Base-by-base conservation (phyloP, 2,888 invertebrate genomes). In the Alloscopus bannaensis region DNA sequence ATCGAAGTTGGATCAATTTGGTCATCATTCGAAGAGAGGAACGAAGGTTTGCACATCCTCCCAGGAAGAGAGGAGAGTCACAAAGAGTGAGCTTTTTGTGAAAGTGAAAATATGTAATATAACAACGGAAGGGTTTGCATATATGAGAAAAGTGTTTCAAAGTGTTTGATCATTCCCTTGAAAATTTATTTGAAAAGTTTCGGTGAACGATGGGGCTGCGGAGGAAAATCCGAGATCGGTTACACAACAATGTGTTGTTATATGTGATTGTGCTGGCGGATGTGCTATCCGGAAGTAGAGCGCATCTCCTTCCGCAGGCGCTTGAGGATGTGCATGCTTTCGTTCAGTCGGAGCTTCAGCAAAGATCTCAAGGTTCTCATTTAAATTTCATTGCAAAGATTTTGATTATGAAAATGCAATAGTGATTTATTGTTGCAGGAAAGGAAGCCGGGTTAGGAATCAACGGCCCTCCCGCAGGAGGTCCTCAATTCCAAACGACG, bases 251-350 rank as follows among this genome's bases (percentile, higher is more conserved):
- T 20, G 20, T 24, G 55, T 8, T 55, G 8, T 52, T 52, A 3
- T 22, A n/a, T 52, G 20, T 20, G 2, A 4, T 52, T 16, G 22
- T 52, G 20, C 11, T 70, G 40, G 28, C 45, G 20, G 20, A 36
- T 13, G 60, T 3, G 26, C 26, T 59, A 20, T 28, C 59, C 18
- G 20, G 57, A 18, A 31, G 42, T 20, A 1, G 20, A 18, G 70
- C 20, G 0, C 60, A 71, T 60, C 60, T 72, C 18, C 55, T 72
- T 3, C 72, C 72, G 3, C 62, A 72, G n/a, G 72, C 72, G 2
- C 24, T 72, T 11, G 72, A 72, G 24, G 72, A 72, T 40, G 72
- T 72, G 31, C 72, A 72, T n/a, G 60, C 20, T 16, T 72, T 50
- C 52, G 72, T 72, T n/a, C 72, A 72, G n/a, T 31, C 31, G 52